Base-by-base conservation (phyloP, 1,140 invertebrate genomes). In the Heliconius congener region DNA sequence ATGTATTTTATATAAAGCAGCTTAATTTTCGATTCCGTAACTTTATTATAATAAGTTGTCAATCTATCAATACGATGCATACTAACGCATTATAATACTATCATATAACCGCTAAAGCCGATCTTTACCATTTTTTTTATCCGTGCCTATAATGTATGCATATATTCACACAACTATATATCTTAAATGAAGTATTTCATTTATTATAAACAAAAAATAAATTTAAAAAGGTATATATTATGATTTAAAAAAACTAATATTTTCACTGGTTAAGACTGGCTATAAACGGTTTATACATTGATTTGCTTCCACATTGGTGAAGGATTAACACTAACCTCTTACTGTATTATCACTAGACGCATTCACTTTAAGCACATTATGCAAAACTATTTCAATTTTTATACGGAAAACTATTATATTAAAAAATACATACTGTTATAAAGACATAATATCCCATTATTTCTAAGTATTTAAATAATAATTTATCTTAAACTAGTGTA, bases 311-410 rank as follows among this genome's bases (percentile, higher is more conserved):
- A 66, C 46, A 66, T 39, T 50, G 71, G 79, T 75, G 42, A 46
- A 55, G 37, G 74, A 39, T 73, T 73, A 75, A 66, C 60, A 66
- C 73, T 76, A 76, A 80, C 37, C 73, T 57, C 46, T 74, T 27
- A 72, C 60, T 66, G 55, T 60, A 66, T 66, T 30, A 73, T 71
- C 73, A 79, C 34, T 77, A 77, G 76, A 71, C 39, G 73, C 73
- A 75, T 11, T 34, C 60, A 70, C 74, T 80, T 76, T 42, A 11
- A 52, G 78, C 73, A 80, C 74, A 76, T 76, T 80, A 79, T 74
- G 50, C 78, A 76, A 79, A 72, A 77, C 9, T 18, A 30, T 27
- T 66, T 66, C 6, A 18, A 8, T 66, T 27, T 66, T 27, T 66
- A 13, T 16, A 6, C 27, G 2, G n/a, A 66, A 66, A 27, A 66